Base-by-base conservation (phyloP, 2,113 vertebrate species). In the Myodes glareolus region DNA sequence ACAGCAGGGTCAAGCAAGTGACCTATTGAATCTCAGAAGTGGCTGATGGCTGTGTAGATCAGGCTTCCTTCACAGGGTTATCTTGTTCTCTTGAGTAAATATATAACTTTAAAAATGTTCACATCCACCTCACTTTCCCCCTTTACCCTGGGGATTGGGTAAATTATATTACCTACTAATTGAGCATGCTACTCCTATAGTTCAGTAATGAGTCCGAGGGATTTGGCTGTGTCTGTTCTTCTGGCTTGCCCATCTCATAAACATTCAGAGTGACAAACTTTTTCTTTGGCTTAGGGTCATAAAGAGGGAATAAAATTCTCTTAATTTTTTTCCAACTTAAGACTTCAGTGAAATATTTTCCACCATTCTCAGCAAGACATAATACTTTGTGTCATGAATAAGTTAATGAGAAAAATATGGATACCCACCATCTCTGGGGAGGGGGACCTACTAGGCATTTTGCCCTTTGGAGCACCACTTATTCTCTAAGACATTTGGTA, bases 281-380 rank as follows among this genome's bases (percentile, higher is more conserved):
- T 97, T 98, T 96, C 97, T 98, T 94, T 98, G 97, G 97, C 96
- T 91, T 94, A 61, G 76, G 94, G 95, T 97, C 91, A 97, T 90
- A 98, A 92, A 97, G 58, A 91, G 84, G 55, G 33, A 92, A 91
- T 88, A 96, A 96, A 97, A 95, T 65, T 17, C 61, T 92, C 89
- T 97, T 77, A 95, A 91, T 95, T 96, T 96, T 97, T 97, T 97
- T 97, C 97, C 97, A 96, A 95, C 93, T 96, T 97, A 97, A 97
- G 94, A 95, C 93, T 97, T 97, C 61, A 96, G 96, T 96, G 86
- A 98, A 98, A 94, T 98, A 97, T 98, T 98, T 98, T 98, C 97
- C 98, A 97, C 91, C 95, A 96, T 92, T 73, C 96, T 97, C 96
- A 95, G 97, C 92, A 97, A 97, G 96, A 94, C 95, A 96, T 95